A percentile compares a stretch with the other conserved stretches of the same genome.
Evolutionary conservation across 2,797 vertebrate genomes (phyloP).

Genomic region (Gallinago nigripennis): DNA sequence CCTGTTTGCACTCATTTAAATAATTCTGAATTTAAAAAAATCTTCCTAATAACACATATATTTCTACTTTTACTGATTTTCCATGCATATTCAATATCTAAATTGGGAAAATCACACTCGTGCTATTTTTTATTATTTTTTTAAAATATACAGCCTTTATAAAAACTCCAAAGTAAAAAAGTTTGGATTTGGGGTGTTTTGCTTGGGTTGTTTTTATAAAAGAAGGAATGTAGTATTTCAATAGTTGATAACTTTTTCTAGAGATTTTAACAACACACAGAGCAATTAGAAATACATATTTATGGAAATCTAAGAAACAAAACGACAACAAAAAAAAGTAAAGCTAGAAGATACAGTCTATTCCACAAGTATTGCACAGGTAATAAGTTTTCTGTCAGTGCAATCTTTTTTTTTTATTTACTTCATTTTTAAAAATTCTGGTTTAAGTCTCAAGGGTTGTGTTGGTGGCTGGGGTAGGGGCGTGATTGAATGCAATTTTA

Average conservation of each 20-base stretch:
- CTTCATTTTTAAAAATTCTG: not conserved
- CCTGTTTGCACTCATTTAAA: not conserved
- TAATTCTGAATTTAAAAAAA: not conserved
- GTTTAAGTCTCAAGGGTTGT: too few species aligned
- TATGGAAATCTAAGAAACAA: not conserved
- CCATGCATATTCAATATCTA: not conserved
- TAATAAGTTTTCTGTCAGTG: not conserved
- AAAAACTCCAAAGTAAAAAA: not conserved
- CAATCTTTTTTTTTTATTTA: not conserved
- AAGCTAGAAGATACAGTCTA: not conserved
- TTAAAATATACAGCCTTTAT: fast-evolving
- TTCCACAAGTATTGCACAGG: not conserved
- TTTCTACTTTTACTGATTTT: not conserved
- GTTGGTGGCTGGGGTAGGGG: too few species aligned
- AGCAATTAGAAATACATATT: not conserved
- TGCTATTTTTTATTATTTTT: not conserved
- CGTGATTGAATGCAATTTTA: not conserved
- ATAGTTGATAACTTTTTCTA: not conserved
- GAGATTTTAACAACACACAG: not conserved
- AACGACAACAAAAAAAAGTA: not conserved
- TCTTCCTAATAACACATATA: not conserved
- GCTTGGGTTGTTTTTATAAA: not conserved
- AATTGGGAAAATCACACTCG: not conserved
- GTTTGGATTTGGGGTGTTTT: fast-evolving
- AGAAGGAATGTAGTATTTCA: not conserved